Evolutionary conservation across 2,797 vertebrate species (phyloP), one percentile per base, ranked within the genome.

Genomic region (Muraenolepis orangiensis): DNA sequence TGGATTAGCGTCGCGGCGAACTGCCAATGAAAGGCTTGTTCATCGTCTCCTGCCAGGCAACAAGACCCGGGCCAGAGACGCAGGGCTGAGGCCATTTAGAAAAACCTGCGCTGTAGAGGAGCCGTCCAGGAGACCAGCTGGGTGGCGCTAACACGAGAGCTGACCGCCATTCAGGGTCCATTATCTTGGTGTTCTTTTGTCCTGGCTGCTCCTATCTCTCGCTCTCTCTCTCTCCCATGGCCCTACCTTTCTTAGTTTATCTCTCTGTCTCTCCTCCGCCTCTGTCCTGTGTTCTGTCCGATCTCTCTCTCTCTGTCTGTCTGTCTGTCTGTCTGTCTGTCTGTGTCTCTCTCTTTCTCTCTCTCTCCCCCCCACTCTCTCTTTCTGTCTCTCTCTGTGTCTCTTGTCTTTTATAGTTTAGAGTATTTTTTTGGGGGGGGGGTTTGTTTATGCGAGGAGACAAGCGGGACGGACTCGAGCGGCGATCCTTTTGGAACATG

Each of bases 111-210:
- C 72, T 70, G 71, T 82, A 80, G 87, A 89, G 85, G 87, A 89
- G 82, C 88, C 84, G 86, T 87, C 87, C 89, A 86, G 76, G 85
- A 88, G 85, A 85, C 88, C 90, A 88, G 92, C 91, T 93, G 91
- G 84, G 85, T 86, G 80, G 66, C 82, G 88, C 86, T 92, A 85
- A 82, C 80, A 81, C 82, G 82, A 81, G 86, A 89, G 85, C 78
- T 82, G 85, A 91, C 71, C 29, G 20, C 82, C 82, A 84, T 87
- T 90, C 82, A 87, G 81, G 82, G 80, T 57, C 11, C 78, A 78
- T 79, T 74, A 72, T 76, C 88, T 87, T 88, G 90, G 91, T 83
- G 88, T 77, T 30, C 77, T 76, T 72, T 75, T 71, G 74, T 46
- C 73, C 42, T 51, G 42, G 3, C 12, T 38, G 10, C 32, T 67